Percentiles rank a stretch among this genome's conserved stretches.
Evolutionary conservation across 2,888 invertebrate genomes (phyloP).

Genomic region (Camponotus fellah): DNA sequence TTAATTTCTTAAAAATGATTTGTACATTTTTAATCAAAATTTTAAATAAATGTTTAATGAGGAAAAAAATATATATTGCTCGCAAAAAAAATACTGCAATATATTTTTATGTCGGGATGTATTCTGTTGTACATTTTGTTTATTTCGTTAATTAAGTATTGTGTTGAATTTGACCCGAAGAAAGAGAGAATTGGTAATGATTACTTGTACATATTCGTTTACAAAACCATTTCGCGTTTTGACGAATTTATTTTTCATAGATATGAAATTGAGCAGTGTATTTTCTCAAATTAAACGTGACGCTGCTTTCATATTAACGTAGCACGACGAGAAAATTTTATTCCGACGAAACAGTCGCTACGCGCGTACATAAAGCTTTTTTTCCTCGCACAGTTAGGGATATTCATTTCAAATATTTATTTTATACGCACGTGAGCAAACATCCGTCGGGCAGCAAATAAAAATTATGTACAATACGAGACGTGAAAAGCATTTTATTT

Average conservation of each 20-base stretch:
- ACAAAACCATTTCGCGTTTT: background rate
- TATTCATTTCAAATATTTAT: conserved; percentile 51
- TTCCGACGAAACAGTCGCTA: background rate
- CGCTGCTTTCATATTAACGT: conserved; percentile 14
- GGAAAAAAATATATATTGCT: background rate
- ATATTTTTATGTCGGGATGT: background rate
- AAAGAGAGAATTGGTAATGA: background rate
- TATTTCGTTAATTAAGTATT: background rate
- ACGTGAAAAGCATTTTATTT: conserved; percentile 25
- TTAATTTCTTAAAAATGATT: background rate
- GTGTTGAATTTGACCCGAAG: background rate
- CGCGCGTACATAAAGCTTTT: background rate
- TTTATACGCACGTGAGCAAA: conserved; percentile 14
- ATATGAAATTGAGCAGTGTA: background rate
- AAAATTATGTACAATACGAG: conserved; percentile 33
- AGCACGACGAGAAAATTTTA: conserved; percentile 8
- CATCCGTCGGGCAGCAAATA: background rate
- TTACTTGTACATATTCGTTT: conserved; percentile 1
- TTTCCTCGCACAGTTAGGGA: conserved; percentile 2
- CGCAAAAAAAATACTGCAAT: background rate
- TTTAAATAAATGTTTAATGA: background rate
- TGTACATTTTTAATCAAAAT: background rate
- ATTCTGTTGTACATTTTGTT: background rate
- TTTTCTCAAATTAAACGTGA: conserved; percentile 21
- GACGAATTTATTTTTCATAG: conserved; percentile 22